A percentile compares a stretch with the other conserved stretches of the same genome.
These are phyloP conservation scores for Musca vetustissima DNA, from an alignment of 1,140 invertebrate genomes.

Conservation along the genomic window DNA sequence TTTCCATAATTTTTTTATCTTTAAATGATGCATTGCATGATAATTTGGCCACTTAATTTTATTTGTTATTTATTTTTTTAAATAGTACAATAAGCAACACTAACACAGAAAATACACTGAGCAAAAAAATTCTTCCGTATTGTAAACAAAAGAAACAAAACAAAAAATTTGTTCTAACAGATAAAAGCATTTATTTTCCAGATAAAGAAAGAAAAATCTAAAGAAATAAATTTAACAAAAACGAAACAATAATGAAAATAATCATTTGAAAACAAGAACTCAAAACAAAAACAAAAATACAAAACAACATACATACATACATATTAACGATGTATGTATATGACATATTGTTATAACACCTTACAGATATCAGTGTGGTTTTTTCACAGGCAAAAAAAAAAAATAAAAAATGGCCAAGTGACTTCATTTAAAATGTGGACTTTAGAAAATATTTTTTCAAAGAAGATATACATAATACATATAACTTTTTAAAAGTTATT, in stretches of 20 bases:
- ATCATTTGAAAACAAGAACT: not conserved
- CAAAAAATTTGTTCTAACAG: slow-evolving; percentile 17
- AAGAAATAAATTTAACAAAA: not conserved
- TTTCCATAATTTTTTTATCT: too few species aligned
- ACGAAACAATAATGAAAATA: not conserved
- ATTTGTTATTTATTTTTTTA: not conserved
- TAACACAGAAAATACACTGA: not conserved
- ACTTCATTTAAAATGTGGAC: too few species aligned
- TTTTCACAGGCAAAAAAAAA: not conserved
- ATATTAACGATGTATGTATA: not conserved
- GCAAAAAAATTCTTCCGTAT: slow-evolving; percentile 11
- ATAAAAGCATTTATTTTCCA: slow-evolving; percentile 24
- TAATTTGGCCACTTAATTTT: too few species aligned
- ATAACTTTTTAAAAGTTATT: too few species aligned
- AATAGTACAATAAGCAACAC: not conserved
- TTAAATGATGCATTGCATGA: too few species aligned
- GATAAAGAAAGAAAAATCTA: not conserved
- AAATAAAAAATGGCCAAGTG: not conserved
- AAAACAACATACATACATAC: not conserved
- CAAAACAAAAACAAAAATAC: too few species aligned
- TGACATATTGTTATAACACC: not conserved
- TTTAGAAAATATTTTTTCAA: too few species aligned
- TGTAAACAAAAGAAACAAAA: too few species aligned
- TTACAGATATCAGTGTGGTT: not conserved
- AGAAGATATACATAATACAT: too few species aligned